Evolutionary conservation across 2,113 vertebrate genomes (phyloP), one percentile per base, ranked within the genome.

Genomic region (Apteryx owenii): DNA sequence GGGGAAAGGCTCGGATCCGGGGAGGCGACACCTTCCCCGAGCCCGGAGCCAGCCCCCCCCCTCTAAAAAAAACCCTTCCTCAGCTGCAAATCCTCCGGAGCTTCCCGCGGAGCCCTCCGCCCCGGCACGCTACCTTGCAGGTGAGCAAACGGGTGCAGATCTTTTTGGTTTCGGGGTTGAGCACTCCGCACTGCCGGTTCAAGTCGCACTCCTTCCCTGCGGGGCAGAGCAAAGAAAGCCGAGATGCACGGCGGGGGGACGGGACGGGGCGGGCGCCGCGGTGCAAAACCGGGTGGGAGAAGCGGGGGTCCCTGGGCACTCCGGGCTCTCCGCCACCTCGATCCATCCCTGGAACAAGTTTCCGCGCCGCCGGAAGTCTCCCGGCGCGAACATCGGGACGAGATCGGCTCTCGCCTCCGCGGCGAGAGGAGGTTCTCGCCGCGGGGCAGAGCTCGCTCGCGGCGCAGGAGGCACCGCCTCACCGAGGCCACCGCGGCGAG

Each of bases 91-190:
- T 20, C 20, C 8, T 9, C 40, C 25, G 65, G 81, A 17, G 51
- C 72, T 25, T 22, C 36, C 23, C 12, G 23, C 50, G 58, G 38
- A 22, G 12, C 51, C 53, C n/a, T 51, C 15, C 28, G 28, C 20
- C n/a, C 40, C 44, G 17, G 4, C 31, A 53, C 28, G 8, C 98
- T 98, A 99, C 99, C 98, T 99, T 99, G 99, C 99, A 99, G 75
- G 99, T 99, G 83, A 99, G 97, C 92, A 99, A 97, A 62, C 99
- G 98, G n/a, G 99, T 99, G 97, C 99, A 99, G 94, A 99, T 98
- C 97, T 99, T 99, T 98, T 99, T 99, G 97, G 99, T 99, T 95
- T 99, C 99, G 1, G 98, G 99, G 97, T 99, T 99, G 73, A 99
- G 96, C 79, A 99, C 99, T 16, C 99, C 99, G 58, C 99, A 99